These are phyloP conservation scores for Carterocephalus palaemon DNA, from an alignment of 2,888 invertebrate genomes.

Conservation along the genomic window DNA sequence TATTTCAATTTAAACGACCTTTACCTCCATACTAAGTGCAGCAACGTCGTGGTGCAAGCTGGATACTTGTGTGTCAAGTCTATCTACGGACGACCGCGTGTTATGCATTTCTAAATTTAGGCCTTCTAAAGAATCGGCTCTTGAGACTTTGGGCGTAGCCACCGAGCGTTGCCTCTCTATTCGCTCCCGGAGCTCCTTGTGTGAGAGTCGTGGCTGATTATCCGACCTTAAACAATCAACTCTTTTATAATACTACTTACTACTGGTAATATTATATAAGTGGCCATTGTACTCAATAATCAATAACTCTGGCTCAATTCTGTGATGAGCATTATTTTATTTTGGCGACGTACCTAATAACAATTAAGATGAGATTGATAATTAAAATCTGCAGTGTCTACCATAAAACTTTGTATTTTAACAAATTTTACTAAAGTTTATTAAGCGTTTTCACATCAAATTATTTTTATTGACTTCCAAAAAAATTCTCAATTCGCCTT, in stretches of 20 bases:
- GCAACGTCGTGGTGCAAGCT: slow-evolving; percentile 92
- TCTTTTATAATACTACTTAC: slow-evolving; percentile 12
- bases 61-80: slow-evolving; percentile 89
- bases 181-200: slow-evolving; percentile 79
- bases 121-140: slow-evolving; percentile 81
- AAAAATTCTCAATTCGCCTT: too few relatives aligned
- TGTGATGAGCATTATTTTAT: too few relatives aligned
- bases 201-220: slow-evolving; percentile 59
- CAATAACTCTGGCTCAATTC: too few relatives aligned
- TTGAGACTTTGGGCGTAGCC: slow-evolving; percentile 73
- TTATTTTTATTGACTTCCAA: too few relatives aligned
- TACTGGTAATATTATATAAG: slow-evolving; percentile 3
- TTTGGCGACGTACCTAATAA: too few relatives aligned
- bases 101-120: slow-evolving; percentile 78
- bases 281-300: too few relatives aligned
- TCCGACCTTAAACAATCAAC: slow-evolving; percentile 49
- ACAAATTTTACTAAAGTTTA: too few relatives aligned
- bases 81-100: slow-evolving; percentile 81
- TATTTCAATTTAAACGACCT: background rate
- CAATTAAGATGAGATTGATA: too few relatives aligned
- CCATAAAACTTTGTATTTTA: too few relatives aligned
- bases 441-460: too few relatives aligned
- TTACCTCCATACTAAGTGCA: slow-evolving; percentile 88
- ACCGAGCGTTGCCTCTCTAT: slow-evolving; percentile 84
- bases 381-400: too few relatives aligned